Conservation (phyloP, 2,888 invertebrate species). For the Clanis bilineata region DNA sequence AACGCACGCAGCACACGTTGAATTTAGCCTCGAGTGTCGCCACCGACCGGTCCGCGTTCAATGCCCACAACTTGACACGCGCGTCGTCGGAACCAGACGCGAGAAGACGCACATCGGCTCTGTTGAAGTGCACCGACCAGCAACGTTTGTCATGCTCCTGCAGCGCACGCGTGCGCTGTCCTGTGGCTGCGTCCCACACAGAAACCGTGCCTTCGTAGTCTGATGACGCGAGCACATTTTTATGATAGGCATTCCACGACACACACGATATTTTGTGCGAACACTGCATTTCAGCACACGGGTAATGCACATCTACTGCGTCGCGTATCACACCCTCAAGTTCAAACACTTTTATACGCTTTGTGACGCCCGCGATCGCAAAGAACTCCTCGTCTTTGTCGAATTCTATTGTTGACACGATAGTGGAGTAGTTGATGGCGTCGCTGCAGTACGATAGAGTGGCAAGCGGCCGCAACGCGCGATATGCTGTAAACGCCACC, state of each 20-base stretch:
- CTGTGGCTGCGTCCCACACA: conserved; percentile 94
- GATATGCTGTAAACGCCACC: conserved; percentile 91
- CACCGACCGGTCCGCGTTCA: conserved; percentile 90
- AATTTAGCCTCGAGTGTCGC: conserved; percentile 95
- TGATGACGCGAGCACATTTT: conserved; percentile 90
- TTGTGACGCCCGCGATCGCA: conserved; percentile 97
- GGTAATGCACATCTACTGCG: conserved; percentile 95
- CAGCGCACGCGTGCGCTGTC: conserved; percentile 85
- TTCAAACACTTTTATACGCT: conserved; percentile 96
- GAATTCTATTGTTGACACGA: conserved; percentile 96
- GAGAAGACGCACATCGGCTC: conserved; percentile 92
- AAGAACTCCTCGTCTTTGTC: conserved; percentile 98
- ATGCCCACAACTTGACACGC: conserved; percentile 95
- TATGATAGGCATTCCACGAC: conserved; percentile 96
- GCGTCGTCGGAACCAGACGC: conserved; percentile 97
- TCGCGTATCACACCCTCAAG: conserved; percentile 92
- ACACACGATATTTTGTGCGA: conserved; percentile 97
- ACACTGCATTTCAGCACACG: conserved; percentile 94
- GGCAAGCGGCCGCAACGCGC: conserved; percentile 88
- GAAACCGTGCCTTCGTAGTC: conserved; percentile 97
- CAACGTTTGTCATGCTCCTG: conserved; percentile 95
- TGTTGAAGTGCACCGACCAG: conserved; percentile 98
- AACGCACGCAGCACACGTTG: conserved; percentile 96
- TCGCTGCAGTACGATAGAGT: conserved; percentile 95
- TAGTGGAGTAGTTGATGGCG: conserved; percentile 92